phyloP scores from a whole-genome alignment of 2,797 vertebrate species.

The Sebastes kiyomatsui region DNA sequence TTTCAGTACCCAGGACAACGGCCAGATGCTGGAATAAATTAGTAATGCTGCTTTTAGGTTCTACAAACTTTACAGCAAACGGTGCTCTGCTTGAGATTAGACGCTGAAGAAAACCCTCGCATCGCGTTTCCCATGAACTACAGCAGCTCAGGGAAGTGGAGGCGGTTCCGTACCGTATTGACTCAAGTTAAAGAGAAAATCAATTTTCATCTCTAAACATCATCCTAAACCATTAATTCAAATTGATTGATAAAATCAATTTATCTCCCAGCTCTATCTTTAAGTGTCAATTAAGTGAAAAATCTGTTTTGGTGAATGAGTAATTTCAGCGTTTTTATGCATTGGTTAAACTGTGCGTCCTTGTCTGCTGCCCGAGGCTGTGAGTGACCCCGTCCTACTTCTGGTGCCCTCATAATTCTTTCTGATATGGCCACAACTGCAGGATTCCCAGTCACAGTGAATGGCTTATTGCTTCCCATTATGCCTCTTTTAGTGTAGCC shows the following conservation, averaged over 20 bases:
- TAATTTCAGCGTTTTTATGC: slow-evolving; percentile 3
- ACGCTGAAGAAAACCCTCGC: no score
- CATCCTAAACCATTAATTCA: neutral
- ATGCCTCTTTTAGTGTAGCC: neutral
- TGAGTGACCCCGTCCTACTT: neutral
- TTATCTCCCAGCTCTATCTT: neutral
- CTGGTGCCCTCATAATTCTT: neutral
- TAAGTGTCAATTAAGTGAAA: neutral
- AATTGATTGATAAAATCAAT: neutral
- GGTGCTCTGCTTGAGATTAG: rapidly evolving
- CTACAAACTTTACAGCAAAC: no score
- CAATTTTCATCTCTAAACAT: no score
- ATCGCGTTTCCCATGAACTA: no score
- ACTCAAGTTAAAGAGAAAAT: no score
- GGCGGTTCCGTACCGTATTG: no score
- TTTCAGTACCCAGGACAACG: no score
- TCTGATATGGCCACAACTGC: neutral
- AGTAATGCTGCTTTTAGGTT: no score
- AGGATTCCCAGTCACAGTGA: neutral
- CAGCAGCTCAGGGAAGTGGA: rapidly evolving
- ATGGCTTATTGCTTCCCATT: neutral
- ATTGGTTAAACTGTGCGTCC: neutral
- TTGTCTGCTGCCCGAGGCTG: slow-evolving; percentile 9
- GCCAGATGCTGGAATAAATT: no score
- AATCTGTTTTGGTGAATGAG: slow-evolving; percentile 12